Evolutionary conservation across 1,140 invertebrate genomes (phyloP).

Genomic region (Pomacea maculata): DNA sequence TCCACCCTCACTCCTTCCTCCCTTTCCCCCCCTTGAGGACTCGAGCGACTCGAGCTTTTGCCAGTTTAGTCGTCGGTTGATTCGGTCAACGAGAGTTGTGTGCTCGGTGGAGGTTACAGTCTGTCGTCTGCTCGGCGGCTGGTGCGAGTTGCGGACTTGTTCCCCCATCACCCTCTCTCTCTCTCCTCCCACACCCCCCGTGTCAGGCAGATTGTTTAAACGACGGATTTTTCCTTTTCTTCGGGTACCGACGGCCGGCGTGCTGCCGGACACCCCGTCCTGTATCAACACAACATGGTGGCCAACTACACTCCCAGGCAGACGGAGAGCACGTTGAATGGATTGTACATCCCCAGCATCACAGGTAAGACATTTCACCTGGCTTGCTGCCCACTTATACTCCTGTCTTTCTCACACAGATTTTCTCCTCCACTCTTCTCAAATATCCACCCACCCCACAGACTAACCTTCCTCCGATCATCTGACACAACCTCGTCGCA

Average conservation of each 20-base stretch:
- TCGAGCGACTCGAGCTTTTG: too few species aligned
- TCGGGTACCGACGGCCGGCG: not conserved
- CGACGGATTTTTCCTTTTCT: constrained; percentile 14
- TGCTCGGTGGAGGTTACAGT: too few species aligned
- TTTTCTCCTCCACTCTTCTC: not conserved
- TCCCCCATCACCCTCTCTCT: too few species aligned
- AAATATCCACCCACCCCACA: not conserved
- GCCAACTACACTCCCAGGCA: constrained; percentile 45
- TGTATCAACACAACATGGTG: constrained; percentile 32
- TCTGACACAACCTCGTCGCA: not conserved
- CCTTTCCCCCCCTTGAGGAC: too few species aligned
- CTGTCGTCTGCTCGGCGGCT: not conserved
- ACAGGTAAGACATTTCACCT: constrained; percentile 36
- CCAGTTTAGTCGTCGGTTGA: too few species aligned
- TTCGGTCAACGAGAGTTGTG: too few species aligned
- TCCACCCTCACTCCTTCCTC: too few species aligned
- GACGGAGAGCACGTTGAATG: constrained; percentile 48
- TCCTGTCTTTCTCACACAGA: too few species aligned
- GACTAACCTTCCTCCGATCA: not conserved
- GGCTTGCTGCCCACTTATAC: too few species aligned
- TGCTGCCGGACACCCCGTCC: not conserved
- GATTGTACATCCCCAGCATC: constrained; percentile 46
- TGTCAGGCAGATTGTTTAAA: not conserved
- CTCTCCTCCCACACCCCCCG: too few species aligned
- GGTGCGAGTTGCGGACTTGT: not conserved